phyloP scores from a whole-genome alignment of 1,140 invertebrate species.

The Tigriopus japonicus region DNA sequence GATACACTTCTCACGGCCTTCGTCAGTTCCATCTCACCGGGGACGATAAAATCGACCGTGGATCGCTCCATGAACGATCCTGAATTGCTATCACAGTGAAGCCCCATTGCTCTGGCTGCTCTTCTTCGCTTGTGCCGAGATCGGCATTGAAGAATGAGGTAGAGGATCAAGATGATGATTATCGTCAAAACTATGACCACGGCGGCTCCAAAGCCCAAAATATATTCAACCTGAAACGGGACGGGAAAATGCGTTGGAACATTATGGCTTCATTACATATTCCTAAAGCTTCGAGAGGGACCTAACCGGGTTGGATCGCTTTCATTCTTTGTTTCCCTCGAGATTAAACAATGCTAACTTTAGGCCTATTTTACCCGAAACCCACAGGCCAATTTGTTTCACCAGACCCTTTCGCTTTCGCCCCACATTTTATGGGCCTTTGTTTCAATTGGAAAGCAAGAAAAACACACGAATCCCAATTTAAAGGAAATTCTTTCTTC shows the following conservation, averaged over 20 bases:
- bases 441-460: no score
- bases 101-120: neutral
- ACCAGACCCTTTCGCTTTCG: no score
- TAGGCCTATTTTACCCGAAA: no score
- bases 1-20: constrained; percentile 8
- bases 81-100: constrained; percentile 11
- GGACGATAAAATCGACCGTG: constrained; percentile 13
- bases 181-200: constrained; percentile 10
- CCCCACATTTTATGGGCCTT: no score
- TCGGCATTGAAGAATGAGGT: constrained; percentile 14
- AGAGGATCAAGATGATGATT: constrained; percentile 12
- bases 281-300: no score
- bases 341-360: no score
- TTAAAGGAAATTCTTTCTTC: no score
- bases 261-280: neutral
- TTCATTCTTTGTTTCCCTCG: no score
- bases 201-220: constrained; percentile 12
- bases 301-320: no score
- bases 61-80: constrained; percentile 10
- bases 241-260: neutral
- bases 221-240: constrained; percentile 11
- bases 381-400: no score
- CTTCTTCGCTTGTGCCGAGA: neutral
- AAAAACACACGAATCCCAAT: no score
- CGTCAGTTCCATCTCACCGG: constrained; percentile 14